Conservation (phyloP, 2,797 vertebrate species). For the Malurus splendens region DNA sequence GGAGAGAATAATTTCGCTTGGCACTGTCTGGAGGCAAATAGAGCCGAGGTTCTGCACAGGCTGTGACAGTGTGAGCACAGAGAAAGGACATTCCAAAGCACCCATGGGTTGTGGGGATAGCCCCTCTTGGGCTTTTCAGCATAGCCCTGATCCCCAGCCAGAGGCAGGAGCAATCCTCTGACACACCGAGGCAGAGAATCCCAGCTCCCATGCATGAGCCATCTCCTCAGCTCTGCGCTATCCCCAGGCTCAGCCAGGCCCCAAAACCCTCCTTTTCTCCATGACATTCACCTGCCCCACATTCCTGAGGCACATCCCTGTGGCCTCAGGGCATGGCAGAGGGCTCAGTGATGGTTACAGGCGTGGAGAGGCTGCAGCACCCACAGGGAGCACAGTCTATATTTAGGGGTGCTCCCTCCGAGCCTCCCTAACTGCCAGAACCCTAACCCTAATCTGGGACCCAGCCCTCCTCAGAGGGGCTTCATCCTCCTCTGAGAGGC, state of each 20-base stretch:
- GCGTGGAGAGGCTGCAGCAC: rapidly evolving
- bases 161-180: rapidly evolving
- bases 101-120: rapidly evolving
- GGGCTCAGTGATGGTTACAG: background rate
- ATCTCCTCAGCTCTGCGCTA: background rate
- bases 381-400: background rate
- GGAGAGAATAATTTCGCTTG: background rate
- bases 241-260: background rate
- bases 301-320: rapidly evolving
- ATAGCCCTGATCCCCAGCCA: background rate
- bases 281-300: background rate
- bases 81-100: background rate
- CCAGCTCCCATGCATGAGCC: background rate
- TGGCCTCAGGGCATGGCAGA: background rate
- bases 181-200: background rate
- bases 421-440: background rate
- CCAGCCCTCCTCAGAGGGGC: background rate
- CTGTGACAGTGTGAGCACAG: background rate
- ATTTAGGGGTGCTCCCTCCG: rapidly evolving
- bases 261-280: background rate
- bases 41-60: background rate
- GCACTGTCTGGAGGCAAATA: background rate
- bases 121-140: rapidly evolving
- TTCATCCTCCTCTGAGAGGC: background rate
- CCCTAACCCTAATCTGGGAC: background rate